Evolutionary conservation across 23 tunicate species (phyloP), one percentile per base, ranked within the genome.

Genomic region (Ciona savignyi): DNA sequence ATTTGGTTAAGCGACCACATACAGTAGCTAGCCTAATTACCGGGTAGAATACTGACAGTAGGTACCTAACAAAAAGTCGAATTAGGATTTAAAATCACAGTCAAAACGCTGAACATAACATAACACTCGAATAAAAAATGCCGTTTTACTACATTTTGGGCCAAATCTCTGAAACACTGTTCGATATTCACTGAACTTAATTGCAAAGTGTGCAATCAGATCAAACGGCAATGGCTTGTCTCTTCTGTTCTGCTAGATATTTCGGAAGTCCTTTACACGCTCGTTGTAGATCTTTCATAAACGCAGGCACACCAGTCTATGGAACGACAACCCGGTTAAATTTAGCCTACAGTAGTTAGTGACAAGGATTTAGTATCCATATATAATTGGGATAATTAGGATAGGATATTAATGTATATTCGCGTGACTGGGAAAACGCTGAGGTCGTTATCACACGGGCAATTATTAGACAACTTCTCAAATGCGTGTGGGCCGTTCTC

Each of bases 291-390:
- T 91, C 90, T 32, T 65, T 71, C 63, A 91, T 60, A 66, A 91
- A 91, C 26, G 93, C 91, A n/a, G 97, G 97, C 33, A 91, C 97
- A 4, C 97, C 97, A 25, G 90, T 91, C 97, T 91, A 77, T 28
- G 71, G 48, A 62, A 56, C 35, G 2, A 84, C 2, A 29, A 49
- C 24, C 28, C 28, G 28, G 28, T 63, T 9, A 63, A 25, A 9
- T 42, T 15, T 42, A n/a, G n/a, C n/a, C n/a, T n/a, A n/a, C n/a
- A n/a, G n/a, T n/a, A n/a, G n/a, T n/a, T n/a, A n/a, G n/a, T n/a
- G n/a, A n/a, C n/a, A n/a, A n/a, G n/a, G n/a, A n/a, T n/a, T n/a
- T n/a, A n/a, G n/a, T n/a, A n/a, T n/a, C n/a, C n/a, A n/a, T n/a
- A n/a, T n/a, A n/a, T n/a, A n/a, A n/a, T n/a, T n/a, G n/a, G n/a